A percentile compares a stretch with the other conserved stretches of the same genome.
Conservation (phyloP, 2,888 invertebrate species). For the Mechanitis messenoides region DNA sequence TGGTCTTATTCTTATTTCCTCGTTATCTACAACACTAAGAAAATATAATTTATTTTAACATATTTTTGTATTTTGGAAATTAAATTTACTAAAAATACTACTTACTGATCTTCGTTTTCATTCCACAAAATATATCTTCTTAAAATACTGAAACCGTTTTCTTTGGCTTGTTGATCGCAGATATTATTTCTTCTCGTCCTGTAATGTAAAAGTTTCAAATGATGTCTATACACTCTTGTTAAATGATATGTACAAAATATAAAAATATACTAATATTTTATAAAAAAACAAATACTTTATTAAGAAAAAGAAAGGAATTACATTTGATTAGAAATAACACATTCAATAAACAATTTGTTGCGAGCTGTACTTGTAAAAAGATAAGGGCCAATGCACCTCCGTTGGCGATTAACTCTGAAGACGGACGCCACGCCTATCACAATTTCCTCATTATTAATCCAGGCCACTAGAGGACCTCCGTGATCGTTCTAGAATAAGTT, state of each 20-base stretch:
- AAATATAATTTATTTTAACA: too few species aligned
- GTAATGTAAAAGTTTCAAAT: not conserved
- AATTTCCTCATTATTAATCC: slow-evolving; percentile 38
- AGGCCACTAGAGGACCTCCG: slow-evolving; percentile 50
- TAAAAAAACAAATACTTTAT: too few species aligned
- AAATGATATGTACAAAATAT: too few species aligned
- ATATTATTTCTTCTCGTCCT: not conserved
- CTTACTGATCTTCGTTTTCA: not conserved
- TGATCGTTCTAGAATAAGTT: slow-evolving; percentile 46
- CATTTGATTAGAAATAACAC: slow-evolving; percentile 33
- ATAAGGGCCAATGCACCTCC: slow-evolving; percentile 44
- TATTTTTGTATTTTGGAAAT: too few species aligned
- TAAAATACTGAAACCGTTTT: not conserved
- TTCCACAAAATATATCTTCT: slow-evolving; percentile 2
- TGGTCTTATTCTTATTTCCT: too few species aligned
- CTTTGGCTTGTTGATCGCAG: slow-evolving; percentile 4
- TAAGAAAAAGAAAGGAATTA: slow-evolving; percentile 11
- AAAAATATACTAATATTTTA: too few species aligned
- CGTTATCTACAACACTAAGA: too few species aligned
- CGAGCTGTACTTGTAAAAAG: slow-evolving; percentile 50
- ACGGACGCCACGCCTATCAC: slow-evolving; percentile 52
- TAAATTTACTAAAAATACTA: not conserved
- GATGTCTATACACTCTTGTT: too few species aligned
- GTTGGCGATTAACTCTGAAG: slow-evolving; percentile 36
- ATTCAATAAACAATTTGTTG: slow-evolving; percentile 43